Evolutionary conservation across 2,113 vertebrate species (phyloP), one percentile per base, ranked within the genome.

Genomic region (Orientallactaga bullata): DNA sequence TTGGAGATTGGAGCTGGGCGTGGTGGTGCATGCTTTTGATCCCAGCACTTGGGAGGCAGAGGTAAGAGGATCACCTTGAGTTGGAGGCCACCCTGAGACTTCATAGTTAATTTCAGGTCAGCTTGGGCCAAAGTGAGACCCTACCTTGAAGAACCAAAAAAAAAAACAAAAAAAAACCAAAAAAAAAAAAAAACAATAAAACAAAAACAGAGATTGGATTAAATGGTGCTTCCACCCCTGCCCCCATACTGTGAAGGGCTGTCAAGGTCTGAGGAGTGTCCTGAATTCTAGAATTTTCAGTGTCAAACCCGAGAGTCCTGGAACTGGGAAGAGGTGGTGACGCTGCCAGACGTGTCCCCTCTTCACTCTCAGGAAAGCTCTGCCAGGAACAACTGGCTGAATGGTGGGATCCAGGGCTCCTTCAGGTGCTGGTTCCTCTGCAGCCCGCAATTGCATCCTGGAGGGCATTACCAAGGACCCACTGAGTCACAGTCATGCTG

Each of bases 311-410:
- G 37, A 42, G 26, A 20, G 12, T n/a, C 28, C 42, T 28, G 42
- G n/a, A 71, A 81, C 13, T 15, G 1, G 37, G 11, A 77, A 68
- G 24, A 37, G 13, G 1, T 74, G 69, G 26, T 17, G 11, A 35
- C 18, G 39, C 39, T 13, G 65, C 80, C 72, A 37, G 1, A 61
- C 20, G 10, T 3, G 42, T 2, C 16, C 63, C 20, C 37, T 80
- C n/a, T 6, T 69, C 0, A 1, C 26, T 61, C 32, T 20, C 0
- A 1, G 3, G 60, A 32, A 30, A 65, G n/a, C 17, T 39, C 35
- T 84, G 32, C 18, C 18, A 39, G 39, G 13, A 20, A 58, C 18
- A 17, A 21, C 51, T 77, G 32, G 23, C 20, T 35, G 16, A 9
- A 20, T 35, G 17, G 16, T 5, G 58, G 32, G 10, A 39, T n/a